Evolutionary conservation across 1,140 invertebrate genomes (phyloP), one percentile per base, ranked within the genome.

Genomic region (Caenorhabditis latens): DNA sequence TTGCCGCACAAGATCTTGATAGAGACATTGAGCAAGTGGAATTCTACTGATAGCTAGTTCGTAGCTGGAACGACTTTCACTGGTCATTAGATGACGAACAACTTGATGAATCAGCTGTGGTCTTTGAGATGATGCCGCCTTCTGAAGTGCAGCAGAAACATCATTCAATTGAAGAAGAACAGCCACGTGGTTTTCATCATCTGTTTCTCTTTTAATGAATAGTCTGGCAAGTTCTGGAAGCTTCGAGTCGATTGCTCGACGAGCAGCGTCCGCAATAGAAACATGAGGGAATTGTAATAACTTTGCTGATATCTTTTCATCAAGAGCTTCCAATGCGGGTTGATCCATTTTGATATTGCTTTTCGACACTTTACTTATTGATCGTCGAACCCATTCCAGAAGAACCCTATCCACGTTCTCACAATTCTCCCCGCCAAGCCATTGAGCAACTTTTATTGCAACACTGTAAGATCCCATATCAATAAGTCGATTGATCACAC

Each of bases 401-500:
- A 99, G 93, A 90, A 99, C 98, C 90, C 96, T 94, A 83, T 96
- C 97, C 88, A 95, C 95, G 9, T 96, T 96, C 91, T 97, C 95
- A 61, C 94, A 94, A 90, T 95, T 95, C 24, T 96, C 95, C 84
- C 99, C 94, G 91, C 96, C 95, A 9, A 99, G 93, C 93, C 97
- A 97, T 85, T 96, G 95, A 9, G 96, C 96, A 88, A 98, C 96
- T 93, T 96, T 95, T 86, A 97, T 95, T 14, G 97, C 97, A 61
- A 98, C 94, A 91, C 95, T 96, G 93, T 98, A 98, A 89, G 97
- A 95, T 83, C 96, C 95, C 53, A 97, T 95, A 86, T 95, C 94
- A 11, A 99, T 96, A n/a, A 99, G 93, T 87, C 97, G 94, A 92
- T 98, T 96, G 57, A 99, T 93, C 13, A 99, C 93, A 9, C 96